Conservation (phyloP, 2,113 vertebrate genomes). For the Mustelus asterias region DNA sequence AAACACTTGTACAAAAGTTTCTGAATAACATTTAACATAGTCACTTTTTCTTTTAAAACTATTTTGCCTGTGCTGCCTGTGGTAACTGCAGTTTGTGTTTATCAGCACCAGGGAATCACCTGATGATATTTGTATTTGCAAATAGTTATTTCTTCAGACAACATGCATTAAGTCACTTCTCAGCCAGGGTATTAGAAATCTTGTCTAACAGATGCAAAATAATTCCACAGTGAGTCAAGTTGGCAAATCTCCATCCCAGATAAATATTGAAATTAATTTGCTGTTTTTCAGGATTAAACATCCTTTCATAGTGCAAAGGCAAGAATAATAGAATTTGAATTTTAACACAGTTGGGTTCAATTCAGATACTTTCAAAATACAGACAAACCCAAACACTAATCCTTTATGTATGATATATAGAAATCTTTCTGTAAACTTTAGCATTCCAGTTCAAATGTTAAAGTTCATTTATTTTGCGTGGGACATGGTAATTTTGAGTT, state of each 20-base stretch:
- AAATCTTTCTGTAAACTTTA: background rate
- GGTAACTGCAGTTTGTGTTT: constrained; percentile 19
- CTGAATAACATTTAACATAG: constrained; percentile 23
- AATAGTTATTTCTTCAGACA: background rate
- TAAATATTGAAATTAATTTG: background rate
- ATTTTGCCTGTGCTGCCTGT: constrained; percentile 5
- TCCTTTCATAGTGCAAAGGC: background rate
- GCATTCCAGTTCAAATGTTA: background rate
- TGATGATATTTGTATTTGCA: background rate
- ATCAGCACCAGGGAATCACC: constrained; percentile 32
- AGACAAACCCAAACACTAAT: background rate
- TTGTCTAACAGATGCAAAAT: constrained; percentile 24
- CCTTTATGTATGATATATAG: background rate
- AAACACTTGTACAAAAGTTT: constrained; percentile 27
- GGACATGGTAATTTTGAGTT: background rate
- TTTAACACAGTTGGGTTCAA: background rate
- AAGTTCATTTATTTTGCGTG: background rate
- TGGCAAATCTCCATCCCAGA: background rate
- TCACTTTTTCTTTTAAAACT: constrained; percentile 20
- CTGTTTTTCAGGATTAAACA: background rate
- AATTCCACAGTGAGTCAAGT: background rate
- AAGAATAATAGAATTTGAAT: background rate
- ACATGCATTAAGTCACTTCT: background rate
- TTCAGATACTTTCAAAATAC: background rate
- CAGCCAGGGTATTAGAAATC: constrained; percentile 9